These are phyloP conservation scores for Oreohelix idahoensis DNA, from an alignment of 1,140 invertebrate genomes.

Conservation along the genomic window DNA sequence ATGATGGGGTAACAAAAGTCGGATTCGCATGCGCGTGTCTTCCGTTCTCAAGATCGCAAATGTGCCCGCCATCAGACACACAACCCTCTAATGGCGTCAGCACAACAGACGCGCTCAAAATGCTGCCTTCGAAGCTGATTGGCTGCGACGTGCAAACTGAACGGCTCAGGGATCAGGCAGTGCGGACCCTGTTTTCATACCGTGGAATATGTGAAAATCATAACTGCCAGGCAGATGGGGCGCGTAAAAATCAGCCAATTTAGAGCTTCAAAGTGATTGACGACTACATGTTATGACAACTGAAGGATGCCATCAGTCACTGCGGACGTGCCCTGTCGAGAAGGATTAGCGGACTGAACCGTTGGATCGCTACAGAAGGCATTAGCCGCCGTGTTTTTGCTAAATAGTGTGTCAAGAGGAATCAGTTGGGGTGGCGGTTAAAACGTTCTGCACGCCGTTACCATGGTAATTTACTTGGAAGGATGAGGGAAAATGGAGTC, in stretches of 20 bases:
- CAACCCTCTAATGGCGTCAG: not conserved
- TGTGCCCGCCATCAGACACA: not conserved
- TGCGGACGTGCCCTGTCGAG: constrained; percentile 10
- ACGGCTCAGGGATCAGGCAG: not conserved
- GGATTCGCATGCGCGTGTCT: not conserved
- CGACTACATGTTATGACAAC: not conserved
- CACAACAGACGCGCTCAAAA: not conserved
- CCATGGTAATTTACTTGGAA: not conserved
- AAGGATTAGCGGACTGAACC: not conserved
- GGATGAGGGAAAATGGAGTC: not conserved
- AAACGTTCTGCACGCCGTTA: constrained; percentile 16
- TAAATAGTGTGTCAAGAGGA: constrained; percentile 12
- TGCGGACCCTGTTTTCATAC: not conserved
- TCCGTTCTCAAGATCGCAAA: not conserved
- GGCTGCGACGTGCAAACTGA: constrained; percentile 13
- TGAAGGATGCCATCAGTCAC: constrained; percentile 3
- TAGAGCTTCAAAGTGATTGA: constrained; percentile 10
- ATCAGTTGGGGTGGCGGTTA: constrained; percentile 5
- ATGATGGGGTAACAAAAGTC: constrained; percentile 1
- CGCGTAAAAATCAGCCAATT: constrained; percentile 12
- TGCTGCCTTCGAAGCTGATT: not conserved
- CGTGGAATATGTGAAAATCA: constrained; percentile 1
- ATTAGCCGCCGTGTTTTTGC: constrained; percentile 14
- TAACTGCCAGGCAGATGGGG: constrained; percentile 5
- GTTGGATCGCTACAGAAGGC: not conserved